A percentile compares a stretch with the other conserved stretches of the same genome.
phyloP scores from a whole-genome alignment of 2,797 vertebrate genomes.

The Cetoscarus ocellatus region DNA sequence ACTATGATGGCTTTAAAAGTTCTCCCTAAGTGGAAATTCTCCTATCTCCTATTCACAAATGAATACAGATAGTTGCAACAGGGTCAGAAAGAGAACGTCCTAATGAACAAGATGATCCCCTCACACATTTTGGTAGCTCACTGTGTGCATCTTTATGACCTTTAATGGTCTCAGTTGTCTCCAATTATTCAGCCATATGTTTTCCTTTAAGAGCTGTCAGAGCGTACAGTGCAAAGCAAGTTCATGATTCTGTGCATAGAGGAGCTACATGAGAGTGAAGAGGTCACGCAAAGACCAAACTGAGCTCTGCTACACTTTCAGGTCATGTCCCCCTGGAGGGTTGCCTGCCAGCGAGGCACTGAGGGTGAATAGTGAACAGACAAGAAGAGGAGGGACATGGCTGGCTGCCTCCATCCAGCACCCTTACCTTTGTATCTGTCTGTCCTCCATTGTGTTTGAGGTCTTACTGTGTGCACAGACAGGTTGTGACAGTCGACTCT shows the following conservation, averaged over 20 bases:
- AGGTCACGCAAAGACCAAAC: conserved; percentile 50
- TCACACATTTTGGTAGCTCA: conserved; percentile 25
- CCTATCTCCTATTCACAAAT: conserved; percentile 17
- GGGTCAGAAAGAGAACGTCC: conserved; percentile 17
- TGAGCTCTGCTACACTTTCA: conserved; percentile 50
- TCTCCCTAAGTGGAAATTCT: background rate
- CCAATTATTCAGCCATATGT: conserved; percentile 33
- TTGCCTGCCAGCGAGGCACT: conserved; percentile 49
- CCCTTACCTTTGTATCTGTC: conserved; percentile 31
- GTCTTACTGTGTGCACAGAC: conserved; percentile 24
- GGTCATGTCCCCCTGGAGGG: conserved; percentile 55
- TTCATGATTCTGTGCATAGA: conserved; percentile 46
- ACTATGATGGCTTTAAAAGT: conserved; percentile 7
- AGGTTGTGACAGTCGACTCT: conserved; percentile 13
- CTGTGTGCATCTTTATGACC: conserved; percentile 32
- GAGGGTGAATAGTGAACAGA: conserved; percentile 49
- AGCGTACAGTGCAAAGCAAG: conserved; percentile 22
- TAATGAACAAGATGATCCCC: conserved; percentile 46
- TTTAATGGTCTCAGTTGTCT: conserved; percentile 47
- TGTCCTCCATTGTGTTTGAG: conserved; percentile 55
- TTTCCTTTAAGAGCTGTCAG: conserved; percentile 39
- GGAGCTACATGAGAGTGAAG: conserved; percentile 32
- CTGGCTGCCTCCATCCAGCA: conserved; percentile 50
- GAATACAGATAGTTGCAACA: conserved; percentile 23
- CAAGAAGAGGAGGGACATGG: conserved; percentile 47